phyloP scores from a whole-genome alignment of 2,113 vertebrate species.

The Eulemur rufifrons region DNA sequence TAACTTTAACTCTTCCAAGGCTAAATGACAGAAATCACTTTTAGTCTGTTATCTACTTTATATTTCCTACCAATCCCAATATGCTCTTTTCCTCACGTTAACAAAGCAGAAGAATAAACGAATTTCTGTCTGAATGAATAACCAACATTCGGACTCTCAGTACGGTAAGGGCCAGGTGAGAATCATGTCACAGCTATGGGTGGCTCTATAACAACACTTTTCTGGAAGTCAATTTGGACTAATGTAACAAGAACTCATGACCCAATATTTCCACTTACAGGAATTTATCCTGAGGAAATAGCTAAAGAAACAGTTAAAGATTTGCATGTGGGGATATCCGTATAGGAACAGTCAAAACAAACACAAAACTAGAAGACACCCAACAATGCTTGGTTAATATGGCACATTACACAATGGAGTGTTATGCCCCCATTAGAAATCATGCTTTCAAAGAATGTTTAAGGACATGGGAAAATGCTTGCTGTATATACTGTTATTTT shows the following conservation, averaged over 20 bases:
- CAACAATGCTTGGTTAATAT: background rate
- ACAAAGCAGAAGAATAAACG: background rate
- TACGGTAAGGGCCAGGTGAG: background rate
- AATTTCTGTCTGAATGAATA: background rate
- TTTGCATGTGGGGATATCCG: background rate
- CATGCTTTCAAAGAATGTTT: background rate
- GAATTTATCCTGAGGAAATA: conserved; percentile 25
- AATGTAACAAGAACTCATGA: background rate
- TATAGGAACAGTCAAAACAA: background rate
- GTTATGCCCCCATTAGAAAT: background rate
- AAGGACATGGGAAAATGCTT: background rate
- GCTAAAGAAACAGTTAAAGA: background rate
- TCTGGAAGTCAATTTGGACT: background rate
- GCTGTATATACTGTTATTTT: background rate
- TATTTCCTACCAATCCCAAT: background rate
- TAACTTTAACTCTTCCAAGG: background rate
- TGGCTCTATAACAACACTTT: background rate
- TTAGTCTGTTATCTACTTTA: background rate
- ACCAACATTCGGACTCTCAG: background rate
- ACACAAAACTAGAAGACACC: background rate
- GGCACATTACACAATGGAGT: background rate
- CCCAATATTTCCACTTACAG: background rate
- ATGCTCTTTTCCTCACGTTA: background rate
- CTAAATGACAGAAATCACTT: background rate
- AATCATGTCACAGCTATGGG: background rate